Evolutionary conservation across 53 echinoderm and acorn worm genomes (phyloP).

Genomic region (Paracentrotus lividus): DNA sequence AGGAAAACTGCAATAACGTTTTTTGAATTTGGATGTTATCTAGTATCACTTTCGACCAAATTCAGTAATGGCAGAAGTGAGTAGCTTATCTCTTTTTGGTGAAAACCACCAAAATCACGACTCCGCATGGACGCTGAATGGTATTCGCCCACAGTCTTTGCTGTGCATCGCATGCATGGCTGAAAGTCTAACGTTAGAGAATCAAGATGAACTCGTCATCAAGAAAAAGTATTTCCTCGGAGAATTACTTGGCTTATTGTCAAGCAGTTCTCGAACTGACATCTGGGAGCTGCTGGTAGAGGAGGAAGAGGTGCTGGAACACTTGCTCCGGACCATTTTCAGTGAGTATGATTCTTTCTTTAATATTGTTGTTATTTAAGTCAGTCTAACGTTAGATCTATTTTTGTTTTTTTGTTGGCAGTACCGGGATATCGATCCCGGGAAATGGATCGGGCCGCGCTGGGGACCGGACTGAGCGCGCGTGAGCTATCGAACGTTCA

Average conservation of each 20-base stretch:
- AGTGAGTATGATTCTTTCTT: slow-evolving; percentile 70
- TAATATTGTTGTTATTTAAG: too few species aligned
- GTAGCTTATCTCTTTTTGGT: slow-evolving; percentile 78
- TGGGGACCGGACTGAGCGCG: too few species aligned
- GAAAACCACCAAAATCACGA: slow-evolving; percentile 81
- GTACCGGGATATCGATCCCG: too few species aligned
- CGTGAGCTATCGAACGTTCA: too few species aligned
- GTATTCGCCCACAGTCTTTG: slow-evolving; percentile 70
- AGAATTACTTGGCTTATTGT: slow-evolving; percentile 78
- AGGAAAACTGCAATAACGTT: neutral
- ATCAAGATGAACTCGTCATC: slow-evolving; percentile 72
- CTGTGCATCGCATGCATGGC: slow-evolving; percentile 85
- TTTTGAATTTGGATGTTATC: neutral
- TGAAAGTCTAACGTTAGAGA: slow-evolving; percentile 86
- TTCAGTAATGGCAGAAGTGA: slow-evolving; percentile 40
- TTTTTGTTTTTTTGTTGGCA: too few species aligned
- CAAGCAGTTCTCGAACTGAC: neutral
- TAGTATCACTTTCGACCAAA: neutral
- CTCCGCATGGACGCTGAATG: slow-evolving; percentile 79
- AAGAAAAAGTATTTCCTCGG: slow-evolving; percentile 88
- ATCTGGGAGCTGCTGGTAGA: slow-evolving; percentile 77
- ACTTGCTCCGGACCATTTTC: slow-evolving; percentile 80
- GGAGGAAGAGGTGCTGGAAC: slow-evolving; percentile 81
- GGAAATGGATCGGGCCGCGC: too few species aligned
- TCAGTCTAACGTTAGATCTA: too few species aligned